Evolutionary conservation across 1,140 invertebrate genomes (phyloP), one percentile per base, ranked within the genome.

Genomic region (Drosophila ananassae): DNA sequence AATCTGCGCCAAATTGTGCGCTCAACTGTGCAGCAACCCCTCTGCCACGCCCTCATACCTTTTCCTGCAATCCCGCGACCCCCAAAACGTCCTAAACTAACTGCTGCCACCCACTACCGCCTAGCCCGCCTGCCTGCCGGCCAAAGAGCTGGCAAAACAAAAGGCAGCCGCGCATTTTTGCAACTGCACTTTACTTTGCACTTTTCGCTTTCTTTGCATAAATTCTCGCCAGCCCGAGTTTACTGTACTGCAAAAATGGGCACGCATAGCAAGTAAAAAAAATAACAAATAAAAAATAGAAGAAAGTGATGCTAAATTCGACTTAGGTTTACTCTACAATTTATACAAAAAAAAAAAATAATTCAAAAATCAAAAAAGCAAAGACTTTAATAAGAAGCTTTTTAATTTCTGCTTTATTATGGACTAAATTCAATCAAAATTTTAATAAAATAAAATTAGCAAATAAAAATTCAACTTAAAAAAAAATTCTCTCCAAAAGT

Each of bases 151-250:
- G 56, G 56, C 68, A 82, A 87, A 87, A 87, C 82, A 87, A 87
- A 87, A 89, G 77, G 73, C 81, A 87, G 67, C 59, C 71, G 78
- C 83, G 75, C 83, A 75, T 85, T 85, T 81, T 78, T 69, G 48
- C 55, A 74, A 64, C 73, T 84, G 82, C 82, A 82, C 83, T 87
- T 87, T 89, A 87, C 74, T 87, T 87, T 87, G 82, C 82, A 87
- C 82, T 87, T 87, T 87, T 89, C 82, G 83, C 82, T 85, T 87
- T 85, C 82, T 87, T 87, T 87, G 82, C 82, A 87, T 85, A 85
- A 85, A 84, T 84, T 84, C 73, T 84, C 77, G 73, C 77, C 73
- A 74, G 75, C 73, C 78, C 63, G 56, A 79, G 78, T 82, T 85
- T 75, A 87, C 81, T 77, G 68, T 78, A 71, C 44, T 77, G 78